Evolutionary conservation across 1,140 invertebrate genomes (phyloP).

Genomic region (Euwallacea fornicatus): DNA sequence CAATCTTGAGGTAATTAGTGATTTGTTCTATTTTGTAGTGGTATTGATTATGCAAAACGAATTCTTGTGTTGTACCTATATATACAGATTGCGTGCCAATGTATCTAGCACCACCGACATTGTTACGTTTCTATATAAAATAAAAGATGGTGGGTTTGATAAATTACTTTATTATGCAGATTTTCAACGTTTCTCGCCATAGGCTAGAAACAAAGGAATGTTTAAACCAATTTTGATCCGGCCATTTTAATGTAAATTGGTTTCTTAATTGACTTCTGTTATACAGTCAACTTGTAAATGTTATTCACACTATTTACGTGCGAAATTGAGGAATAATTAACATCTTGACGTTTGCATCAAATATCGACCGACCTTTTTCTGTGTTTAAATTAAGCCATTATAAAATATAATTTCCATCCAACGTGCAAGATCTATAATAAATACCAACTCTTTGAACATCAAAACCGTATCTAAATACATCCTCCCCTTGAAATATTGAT

Average conservation of each 20-base stretch:
- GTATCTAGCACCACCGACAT: constrained; percentile 11
- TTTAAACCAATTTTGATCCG: constrained; percentile 28
- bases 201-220: constrained; percentile 31
- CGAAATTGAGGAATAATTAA: constrained; percentile 31
- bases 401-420: too few species aligned
- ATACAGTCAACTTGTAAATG: constrained; percentile 21
- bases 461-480: constrained; percentile 22
- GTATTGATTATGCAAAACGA: constrained; percentile 15
- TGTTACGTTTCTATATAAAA: constrained; percentile 11
- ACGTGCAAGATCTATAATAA: too few species aligned
- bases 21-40: background rate
- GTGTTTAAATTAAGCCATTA: too few species aligned
- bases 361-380: background rate
- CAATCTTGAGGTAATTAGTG: background rate
- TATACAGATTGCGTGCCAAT: constrained; percentile 7
- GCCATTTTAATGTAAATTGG: constrained; percentile 34
- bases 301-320: constrained; percentile 32
- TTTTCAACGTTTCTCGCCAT: constrained; percentile 29
- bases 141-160: constrained; percentile 27
- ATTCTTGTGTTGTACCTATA: constrained; percentile 6
- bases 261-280: constrained; percentile 35
- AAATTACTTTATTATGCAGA: constrained; percentile 35
- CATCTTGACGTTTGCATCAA: constrained; percentile 23
- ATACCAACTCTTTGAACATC: background rate
- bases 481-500: constrained; percentile 11